These are phyloP conservation scores for Andrena dorsata DNA, from an alignment of 2,888 invertebrate genomes.

Conservation along the genomic window DNA sequence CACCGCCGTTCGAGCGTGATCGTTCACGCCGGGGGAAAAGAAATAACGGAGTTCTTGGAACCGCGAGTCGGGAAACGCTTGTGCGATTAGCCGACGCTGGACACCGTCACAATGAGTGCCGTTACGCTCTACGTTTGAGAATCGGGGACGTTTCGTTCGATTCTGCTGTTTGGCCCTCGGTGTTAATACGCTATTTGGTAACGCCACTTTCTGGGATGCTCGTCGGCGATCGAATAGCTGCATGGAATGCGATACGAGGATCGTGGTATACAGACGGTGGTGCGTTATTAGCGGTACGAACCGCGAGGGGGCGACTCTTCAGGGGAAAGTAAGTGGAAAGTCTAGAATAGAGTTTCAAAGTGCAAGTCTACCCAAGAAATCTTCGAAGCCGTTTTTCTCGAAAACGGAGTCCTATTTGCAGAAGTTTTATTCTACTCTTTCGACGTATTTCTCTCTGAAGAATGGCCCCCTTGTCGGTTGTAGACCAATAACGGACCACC, in stretches of 20 bases:
- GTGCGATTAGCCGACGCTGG: slow-evolving; percentile 41
- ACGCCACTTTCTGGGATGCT: background rate
- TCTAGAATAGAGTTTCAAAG: too few relatives aligned
- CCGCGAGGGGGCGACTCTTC: too few relatives aligned
- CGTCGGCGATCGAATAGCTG: background rate
- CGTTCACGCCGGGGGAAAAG: slow-evolving; percentile 21
- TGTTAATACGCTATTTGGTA: background rate
- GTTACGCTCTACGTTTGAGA: too few relatives aligned
- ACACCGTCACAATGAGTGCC: slow-evolving; percentile 15
- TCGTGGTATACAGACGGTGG: background rate
- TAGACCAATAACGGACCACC: too few relatives aligned
- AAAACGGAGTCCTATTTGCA: too few relatives aligned
- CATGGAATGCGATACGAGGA: slow-evolving; percentile 40
- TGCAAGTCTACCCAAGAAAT: too few relatives aligned
- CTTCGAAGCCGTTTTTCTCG: too few relatives aligned
- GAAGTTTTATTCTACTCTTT: too few relatives aligned
- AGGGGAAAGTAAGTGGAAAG: background rate
- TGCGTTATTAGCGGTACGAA: too few relatives aligned
- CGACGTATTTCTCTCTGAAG: too few relatives aligned
- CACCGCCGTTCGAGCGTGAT: slow-evolving; percentile 50
- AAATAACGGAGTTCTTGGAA: slow-evolving; percentile 53
- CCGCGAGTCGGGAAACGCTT: slow-evolving; percentile 27
- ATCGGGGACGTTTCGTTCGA: background rate
- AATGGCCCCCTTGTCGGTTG: too few relatives aligned
- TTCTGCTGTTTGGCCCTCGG: background rate